Evolutionary conservation across 1,140 invertebrate species (phyloP), one percentile per base, ranked within the genome.

Genomic region (Cepaea nemoralis): DNA sequence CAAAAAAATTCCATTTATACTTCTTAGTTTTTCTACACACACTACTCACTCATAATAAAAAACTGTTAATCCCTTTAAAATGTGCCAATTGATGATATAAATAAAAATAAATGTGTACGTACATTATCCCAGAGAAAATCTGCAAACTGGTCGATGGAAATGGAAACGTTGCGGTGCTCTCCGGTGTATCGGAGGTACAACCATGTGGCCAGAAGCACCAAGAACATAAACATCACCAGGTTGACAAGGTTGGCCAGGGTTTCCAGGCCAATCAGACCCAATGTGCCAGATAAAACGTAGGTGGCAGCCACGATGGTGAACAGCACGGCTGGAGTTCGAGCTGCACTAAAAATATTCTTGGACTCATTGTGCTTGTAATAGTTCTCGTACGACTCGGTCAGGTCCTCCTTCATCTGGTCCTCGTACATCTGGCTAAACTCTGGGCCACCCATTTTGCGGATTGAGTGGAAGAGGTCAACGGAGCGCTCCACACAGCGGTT

Each of bases 271-370:
- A 98, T 89, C 3, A 99, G 92, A n/a, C 95, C 96, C 74, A 91
- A 83, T 22, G 89, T 83, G 81, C 96, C 96, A 80, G 96, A 97
- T 35, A 95, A 87, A 83, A 99, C 93, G 90, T 99, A 99, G 92
- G 95, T 95, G 67, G 95, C 92, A 73, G 97, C 93, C 82, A 96
- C 95, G 82, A 97, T 92, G n/a, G 94, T 95, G 89, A 98, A 97
- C 89, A 97, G 95, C n/a, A 98, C 97, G 14, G 97, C 97, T 8
- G 97, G 97, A 33, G 97, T 99, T 85, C 97, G 93, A 12, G 96
- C 96, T 77, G 97, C 96, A 92, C 97, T 98, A 91, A 99, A 99
- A 82, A 99, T 97, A 91, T 99, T 99, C 93, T 99, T 99, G 88
- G 96, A 96, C 91, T 99, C 97, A 92, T 99, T 99, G 92, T 98